Evolutionary conservation across 2,113 vertebrate genomes (phyloP).

Genomic region (Gallinago undulata): DNA sequence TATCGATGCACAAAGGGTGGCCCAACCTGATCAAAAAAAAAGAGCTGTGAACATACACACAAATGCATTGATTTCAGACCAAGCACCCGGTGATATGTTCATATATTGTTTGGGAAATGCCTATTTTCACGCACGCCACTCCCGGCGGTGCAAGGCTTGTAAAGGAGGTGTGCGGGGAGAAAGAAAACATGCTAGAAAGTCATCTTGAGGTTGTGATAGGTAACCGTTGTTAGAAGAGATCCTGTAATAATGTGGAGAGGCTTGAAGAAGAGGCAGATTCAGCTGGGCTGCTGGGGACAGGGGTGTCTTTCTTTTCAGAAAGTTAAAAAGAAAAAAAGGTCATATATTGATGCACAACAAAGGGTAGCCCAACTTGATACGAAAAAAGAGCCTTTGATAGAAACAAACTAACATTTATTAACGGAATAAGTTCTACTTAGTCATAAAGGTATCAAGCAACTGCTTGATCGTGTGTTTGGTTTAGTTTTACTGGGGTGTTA

Average conservation of each 20-base stretch:
- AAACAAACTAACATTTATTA: not conserved
- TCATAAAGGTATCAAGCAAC: fast-evolving
- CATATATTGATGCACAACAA: fast-evolving
- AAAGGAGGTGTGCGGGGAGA: too few species aligned
- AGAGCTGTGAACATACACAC: too few species aligned
- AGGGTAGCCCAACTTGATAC: not conserved
- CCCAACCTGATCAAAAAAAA: too few species aligned
- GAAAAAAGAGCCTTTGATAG: fast-evolving
- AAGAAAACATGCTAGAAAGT: not conserved
- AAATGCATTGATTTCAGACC: not conserved
- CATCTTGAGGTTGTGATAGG: not conserved
- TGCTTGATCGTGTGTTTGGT: fast-evolving
- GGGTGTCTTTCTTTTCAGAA: not conserved
- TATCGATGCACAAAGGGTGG: fast-evolving
- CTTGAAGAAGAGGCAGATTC: not conserved
- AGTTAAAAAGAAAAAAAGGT: not conserved
- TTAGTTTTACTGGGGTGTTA: not conserved
- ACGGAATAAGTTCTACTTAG: not conserved
- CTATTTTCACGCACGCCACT: fast-evolving
- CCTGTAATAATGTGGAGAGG: fast-evolving
- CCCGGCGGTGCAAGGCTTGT: fast-evolving
- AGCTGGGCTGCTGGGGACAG: not conserved
- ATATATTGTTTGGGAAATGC: fast-evolving
- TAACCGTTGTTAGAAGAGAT: not conserved
- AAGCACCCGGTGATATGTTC: fast-evolving